These are phyloP conservation scores for Phymorhynchus buccinoides DNA, from an alignment of 1,140 invertebrate genomes.

Conservation along the genomic window DNA sequence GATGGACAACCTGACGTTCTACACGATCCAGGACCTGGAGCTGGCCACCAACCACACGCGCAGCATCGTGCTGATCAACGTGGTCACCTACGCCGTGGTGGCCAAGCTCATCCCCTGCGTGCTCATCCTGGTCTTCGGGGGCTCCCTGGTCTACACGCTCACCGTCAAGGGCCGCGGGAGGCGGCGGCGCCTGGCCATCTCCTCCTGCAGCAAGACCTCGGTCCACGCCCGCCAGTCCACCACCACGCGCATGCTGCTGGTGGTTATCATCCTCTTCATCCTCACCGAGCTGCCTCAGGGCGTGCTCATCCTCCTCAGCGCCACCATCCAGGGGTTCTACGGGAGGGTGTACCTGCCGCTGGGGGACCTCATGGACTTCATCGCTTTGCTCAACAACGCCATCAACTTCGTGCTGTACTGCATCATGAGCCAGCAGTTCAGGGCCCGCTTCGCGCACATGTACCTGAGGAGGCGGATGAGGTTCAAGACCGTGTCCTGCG, in stretches of 20 bases:
- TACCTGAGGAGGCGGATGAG: constrained; percentile 56
- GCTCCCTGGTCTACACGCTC: constrained; percentile 74
- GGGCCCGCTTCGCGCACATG: constrained; percentile 82
- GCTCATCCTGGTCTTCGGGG: constrained; percentile 74
- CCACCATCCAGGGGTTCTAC: constrained; percentile 63
- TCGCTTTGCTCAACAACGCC: constrained; percentile 91
- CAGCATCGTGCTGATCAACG: constrained; percentile 59
- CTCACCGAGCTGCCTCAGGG: constrained; percentile 87
- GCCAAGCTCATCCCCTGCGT: constrained; percentile 75
- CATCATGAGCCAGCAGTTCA: constrained; percentile 93
- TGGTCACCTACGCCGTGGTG: constrained; percentile 66
- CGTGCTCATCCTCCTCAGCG: constrained; percentile 69
- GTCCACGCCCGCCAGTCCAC: constrained; percentile 81
- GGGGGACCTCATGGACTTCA: constrained; percentile 91
- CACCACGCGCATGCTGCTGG: constrained; percentile 76
- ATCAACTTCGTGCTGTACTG: constrained; percentile 96
- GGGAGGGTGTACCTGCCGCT: constrained; percentile 76
- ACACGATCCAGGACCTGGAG: constrained; percentile 72
- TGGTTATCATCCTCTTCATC: constrained; percentile 82
- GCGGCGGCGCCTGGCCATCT: constrained; percentile 60
- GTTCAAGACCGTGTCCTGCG: constrained; percentile 24
- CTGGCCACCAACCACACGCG: constrained; percentile 59
- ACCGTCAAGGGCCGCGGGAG: constrained; percentile 68
- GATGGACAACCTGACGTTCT: constrained; percentile 50
- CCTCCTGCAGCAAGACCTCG: constrained; percentile 54